These are phyloP conservation scores for Nycticorax nycticorax DNA, from an alignment of 2,113 vertebrate genomes.

Conservation along the genomic window DNA sequence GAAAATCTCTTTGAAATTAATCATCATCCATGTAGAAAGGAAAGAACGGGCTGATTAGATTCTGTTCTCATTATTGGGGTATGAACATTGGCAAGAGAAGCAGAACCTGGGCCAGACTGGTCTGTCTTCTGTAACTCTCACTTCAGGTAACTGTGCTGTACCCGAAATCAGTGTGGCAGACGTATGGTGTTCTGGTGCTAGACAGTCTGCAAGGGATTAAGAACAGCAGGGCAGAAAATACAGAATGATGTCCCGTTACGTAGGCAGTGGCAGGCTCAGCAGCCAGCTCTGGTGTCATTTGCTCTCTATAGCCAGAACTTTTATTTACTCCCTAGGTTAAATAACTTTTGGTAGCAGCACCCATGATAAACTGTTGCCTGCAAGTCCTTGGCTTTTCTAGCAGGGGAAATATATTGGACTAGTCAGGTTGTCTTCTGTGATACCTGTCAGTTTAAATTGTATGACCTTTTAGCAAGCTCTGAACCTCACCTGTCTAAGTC, in stretches of 20 bases:
- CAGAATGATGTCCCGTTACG: fast-evolving
- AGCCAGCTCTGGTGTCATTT: neutral
- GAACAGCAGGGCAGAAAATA: neutral
- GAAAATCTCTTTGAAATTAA: neutral
- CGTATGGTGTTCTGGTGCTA: fast-evolving
- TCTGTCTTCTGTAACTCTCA: neutral
- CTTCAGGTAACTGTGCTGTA: neutral
- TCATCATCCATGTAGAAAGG: neutral
- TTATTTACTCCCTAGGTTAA: neutral
- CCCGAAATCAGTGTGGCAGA: neutral
- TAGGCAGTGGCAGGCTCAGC: neutral
- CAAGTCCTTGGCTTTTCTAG: neutral
- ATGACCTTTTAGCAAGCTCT: conserved; percentile 43
- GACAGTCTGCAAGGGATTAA: neutral
- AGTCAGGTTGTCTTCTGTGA: conserved; percentile 4
- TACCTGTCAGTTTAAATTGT: conserved; percentile 37
- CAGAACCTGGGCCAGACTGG: neutral
- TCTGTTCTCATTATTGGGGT: neutral
- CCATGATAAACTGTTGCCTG: neutral
- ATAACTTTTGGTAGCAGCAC: neutral
- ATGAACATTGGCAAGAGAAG: neutral
- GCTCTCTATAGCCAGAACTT: neutral
- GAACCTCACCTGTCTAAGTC: conserved; percentile 52
- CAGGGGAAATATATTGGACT: conserved; percentile 1
- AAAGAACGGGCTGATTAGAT: neutral